These are phyloP conservation scores for Lycocorax pyrrhopterus DNA, from an alignment of 2,113 vertebrate species.

Conservation along the genomic window DNA sequence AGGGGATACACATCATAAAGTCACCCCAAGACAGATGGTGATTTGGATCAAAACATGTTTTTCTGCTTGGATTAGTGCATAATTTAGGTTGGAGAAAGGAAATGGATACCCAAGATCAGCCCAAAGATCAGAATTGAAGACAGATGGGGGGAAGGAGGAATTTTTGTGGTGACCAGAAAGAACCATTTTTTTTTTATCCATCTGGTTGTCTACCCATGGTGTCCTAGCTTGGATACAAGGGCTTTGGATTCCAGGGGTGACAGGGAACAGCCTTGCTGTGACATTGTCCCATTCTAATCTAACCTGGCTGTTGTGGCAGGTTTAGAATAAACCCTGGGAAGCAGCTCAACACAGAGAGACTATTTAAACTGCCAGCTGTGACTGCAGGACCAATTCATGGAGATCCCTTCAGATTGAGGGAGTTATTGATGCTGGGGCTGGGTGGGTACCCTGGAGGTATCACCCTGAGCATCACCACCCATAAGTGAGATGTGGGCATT, in stretches of 20 bases:
- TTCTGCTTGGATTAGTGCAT: not conserved
- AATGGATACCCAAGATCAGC: not conserved
- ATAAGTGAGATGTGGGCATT: not conserved
- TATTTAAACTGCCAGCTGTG: not conserved
- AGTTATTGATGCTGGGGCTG: not conserved
- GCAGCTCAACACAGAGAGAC: not conserved
- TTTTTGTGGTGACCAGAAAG: not conserved
- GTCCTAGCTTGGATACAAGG: not conserved
- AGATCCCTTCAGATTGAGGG: not conserved
- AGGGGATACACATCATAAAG: too few species aligned
- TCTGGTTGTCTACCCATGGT: not conserved
- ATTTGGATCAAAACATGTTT: not conserved
- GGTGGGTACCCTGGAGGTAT: not conserved
- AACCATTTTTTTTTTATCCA: not conserved
- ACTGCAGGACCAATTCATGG: not conserved
- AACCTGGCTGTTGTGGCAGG: not conserved
- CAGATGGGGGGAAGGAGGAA: not conserved
- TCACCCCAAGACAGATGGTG: too few species aligned
- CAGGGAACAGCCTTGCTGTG: not conserved
- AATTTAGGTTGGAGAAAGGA: not conserved
- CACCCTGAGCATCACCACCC: not conserved
- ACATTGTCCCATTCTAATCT: fast-evolving
- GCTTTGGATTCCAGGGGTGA: not conserved
- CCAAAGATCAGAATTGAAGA: not conserved
- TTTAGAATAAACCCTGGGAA: not conserved